Evolutionary conservation across 2,888 invertebrate genomes (phyloP), one percentile per base, ranked within the genome.

Genomic region (Gryllus longicercus): DNA sequence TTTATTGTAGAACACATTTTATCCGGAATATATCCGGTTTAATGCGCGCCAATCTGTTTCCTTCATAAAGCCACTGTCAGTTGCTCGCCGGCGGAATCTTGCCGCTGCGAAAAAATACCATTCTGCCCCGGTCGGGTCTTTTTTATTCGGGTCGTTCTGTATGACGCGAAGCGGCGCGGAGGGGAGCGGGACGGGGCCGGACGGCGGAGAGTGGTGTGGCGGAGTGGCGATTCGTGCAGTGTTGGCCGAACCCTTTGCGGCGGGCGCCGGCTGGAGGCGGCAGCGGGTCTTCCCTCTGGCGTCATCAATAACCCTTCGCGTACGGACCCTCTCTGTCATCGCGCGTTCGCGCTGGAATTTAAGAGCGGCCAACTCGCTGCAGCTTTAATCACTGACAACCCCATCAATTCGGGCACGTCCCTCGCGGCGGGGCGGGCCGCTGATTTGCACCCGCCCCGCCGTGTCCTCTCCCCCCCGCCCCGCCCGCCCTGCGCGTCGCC

Each of bases 1-100:
- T 63, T 63, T 63, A 63, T 63, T 63, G 63, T 63, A 63, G 63
- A n/a, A 63, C 63, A 63, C 63, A 63, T 63, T 63, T 63, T 63
- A 63, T 63, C 63, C 63, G 63, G 63, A 63, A 63, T 63, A 63
- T 63, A 63, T 63, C 63, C n/a, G 63, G 63, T 63, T 63, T 63
- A 63, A 63, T 63, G n/a, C 63, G 8, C 14, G 63, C 63, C 63
- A 63, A 63, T 63, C 63, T 63, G 63, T 63, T 63, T 63, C 63
- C 63, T 63, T 63, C 63, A 63, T 63, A 63, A 63, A 63, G 63
- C 63, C n/a, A 63, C 63, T 18, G 63, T 63, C 63, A 63, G 63
- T 63, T n/a, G 63, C n/a, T 63, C 10, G 63, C 14, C n/a, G 63
- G 63, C 14, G n/a, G 63, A 63, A 63, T 63, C 63, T 63, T 63